A percentile compares a stretch with the other conserved stretches of the same genome.
phyloP scores from a whole-genome alignment of 1,140 invertebrate species.

The Stegodyphus dumicola region DNA sequence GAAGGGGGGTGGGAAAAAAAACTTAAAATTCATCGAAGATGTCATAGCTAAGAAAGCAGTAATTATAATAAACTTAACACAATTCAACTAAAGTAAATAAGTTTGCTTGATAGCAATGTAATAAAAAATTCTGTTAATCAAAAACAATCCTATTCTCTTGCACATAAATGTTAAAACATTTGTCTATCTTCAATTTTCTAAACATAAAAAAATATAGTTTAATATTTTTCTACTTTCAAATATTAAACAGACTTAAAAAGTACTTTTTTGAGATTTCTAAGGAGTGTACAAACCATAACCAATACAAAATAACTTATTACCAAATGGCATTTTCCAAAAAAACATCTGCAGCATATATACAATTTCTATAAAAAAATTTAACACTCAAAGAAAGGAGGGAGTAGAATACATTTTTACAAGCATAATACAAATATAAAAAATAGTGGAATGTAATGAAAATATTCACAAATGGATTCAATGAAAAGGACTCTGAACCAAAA shows the following conservation, averaged over 20 bases:
- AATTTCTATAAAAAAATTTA: not conserved
- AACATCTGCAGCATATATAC: not conserved
- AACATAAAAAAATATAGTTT: no score
- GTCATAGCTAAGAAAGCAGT: no score
- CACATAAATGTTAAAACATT: no score
- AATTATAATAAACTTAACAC: no score
- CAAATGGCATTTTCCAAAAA: not conserved
- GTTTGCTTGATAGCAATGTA: no score
- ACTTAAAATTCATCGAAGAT: no score
- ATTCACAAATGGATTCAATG: slow-evolving; percentile 55
- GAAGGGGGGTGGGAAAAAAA: no score
- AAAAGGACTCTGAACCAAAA: slow-evolving; percentile 52
- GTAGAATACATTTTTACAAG: not conserved
- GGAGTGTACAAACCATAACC: not conserved
- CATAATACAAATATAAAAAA: not conserved
- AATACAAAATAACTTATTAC: not conserved
- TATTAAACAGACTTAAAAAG: not conserved
- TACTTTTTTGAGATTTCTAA: not conserved
- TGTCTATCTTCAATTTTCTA: no score
- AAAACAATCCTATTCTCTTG: no score
- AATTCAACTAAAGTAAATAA: no score
- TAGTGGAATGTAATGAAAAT: slow-evolving; percentile 51
- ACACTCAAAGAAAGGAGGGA: not conserved
- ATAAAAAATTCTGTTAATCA: no score
- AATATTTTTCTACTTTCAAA: no score